Evolutionary conservation across 1,140 invertebrate species (phyloP), one percentile per base, ranked within the genome.

Genomic region (Bombyx mandarina): DNA sequence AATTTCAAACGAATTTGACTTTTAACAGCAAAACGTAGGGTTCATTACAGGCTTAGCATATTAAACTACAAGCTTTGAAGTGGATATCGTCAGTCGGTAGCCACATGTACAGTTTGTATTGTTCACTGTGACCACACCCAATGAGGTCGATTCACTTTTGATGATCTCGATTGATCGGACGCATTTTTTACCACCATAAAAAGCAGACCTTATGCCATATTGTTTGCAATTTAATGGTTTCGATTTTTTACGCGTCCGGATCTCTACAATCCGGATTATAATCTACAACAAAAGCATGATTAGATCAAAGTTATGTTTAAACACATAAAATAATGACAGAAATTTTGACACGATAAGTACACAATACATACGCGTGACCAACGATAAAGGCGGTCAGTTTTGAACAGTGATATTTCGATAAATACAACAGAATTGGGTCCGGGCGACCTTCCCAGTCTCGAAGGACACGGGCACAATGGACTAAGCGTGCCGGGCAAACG

Each of bases 81-180:
- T 58, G 62, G 51, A 58, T 61, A 56, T 58, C 73, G 75, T 67
- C 79, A 72, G 73, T 77, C 80, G 77, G 76, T 81, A 75, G 81
- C 83, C 83, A 83, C 80, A 86, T 86, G 83, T 80, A 77, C 70
- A 65, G 61, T 59, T 68, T 65, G 65, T 67, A 79, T 79, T 80
- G 75, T 82, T 75, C 72, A 61, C 63, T 73, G 72, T 80, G 78
- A 80, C 79, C 74, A 70, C 75, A 74, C 64, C 60, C 60, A 67
- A 65, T 66, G 66, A 63, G 61, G 60, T 59, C 66, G 62, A 61
- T 62, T 67, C 64, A 70, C 69, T 75, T 67, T 75, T 77, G 73
- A 74, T 77, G 72, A 74, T 79, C 72, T 74, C 67, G 70, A 79
- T 80, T 68, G 69, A 77, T 77, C 65, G 71, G 64, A 67, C 58